A percentile compares a stretch with the other conserved stretches of the same genome.
These are phyloP conservation scores for Urechis unicinctus DNA, from an alignment of 2,888 invertebrate species.

Conservation along the genomic window DNA sequence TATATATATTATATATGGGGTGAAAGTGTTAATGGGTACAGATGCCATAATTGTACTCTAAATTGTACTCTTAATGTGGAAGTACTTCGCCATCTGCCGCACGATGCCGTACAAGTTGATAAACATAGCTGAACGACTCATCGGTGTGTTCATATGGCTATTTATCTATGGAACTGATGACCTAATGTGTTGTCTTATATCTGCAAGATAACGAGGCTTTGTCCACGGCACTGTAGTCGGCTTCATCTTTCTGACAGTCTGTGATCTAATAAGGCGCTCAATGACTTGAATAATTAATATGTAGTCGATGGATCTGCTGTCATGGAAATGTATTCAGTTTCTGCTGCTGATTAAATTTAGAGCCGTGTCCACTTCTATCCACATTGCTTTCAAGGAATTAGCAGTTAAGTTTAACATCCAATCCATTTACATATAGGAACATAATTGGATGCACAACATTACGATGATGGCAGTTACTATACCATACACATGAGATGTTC, in stretches of 20 bases:
- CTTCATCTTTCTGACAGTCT: conserved; percentile 62
- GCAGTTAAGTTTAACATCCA: conserved; percentile 91
- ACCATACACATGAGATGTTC: too few relatives aligned
- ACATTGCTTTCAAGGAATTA: conserved; percentile 49
- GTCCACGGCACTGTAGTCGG: conserved; percentile 86
- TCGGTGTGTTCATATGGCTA: conserved; percentile 86
- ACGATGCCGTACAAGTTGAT: conserved; percentile 86
- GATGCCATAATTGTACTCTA: too few relatives aligned
- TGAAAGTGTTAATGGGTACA: too few relatives aligned
- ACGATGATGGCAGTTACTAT: conserved; percentile 9
- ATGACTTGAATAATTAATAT: too few relatives aligned
- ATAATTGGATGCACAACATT: conserved; percentile 62
- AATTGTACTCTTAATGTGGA: too few relatives aligned
- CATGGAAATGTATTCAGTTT: too few relatives aligned
- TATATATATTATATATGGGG: too few relatives aligned
- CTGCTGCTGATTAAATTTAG: too few relatives aligned
- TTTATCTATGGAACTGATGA: conserved; percentile 75
- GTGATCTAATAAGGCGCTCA: too few relatives aligned
- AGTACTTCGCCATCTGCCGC: conserved; percentile 92
- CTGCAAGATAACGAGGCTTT: conserved; percentile 64
- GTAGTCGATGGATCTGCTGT: too few relatives aligned
- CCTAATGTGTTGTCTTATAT: conserved; percentile 86
- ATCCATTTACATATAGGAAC: conserved; percentile 87
- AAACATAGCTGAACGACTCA: conserved; percentile 75
- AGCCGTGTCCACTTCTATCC: conserved; percentile 77